These are phyloP conservation scores for Napeogenes sylphis DNA, from an alignment of 2,888 invertebrate species.

Conservation along the genomic window DNA sequence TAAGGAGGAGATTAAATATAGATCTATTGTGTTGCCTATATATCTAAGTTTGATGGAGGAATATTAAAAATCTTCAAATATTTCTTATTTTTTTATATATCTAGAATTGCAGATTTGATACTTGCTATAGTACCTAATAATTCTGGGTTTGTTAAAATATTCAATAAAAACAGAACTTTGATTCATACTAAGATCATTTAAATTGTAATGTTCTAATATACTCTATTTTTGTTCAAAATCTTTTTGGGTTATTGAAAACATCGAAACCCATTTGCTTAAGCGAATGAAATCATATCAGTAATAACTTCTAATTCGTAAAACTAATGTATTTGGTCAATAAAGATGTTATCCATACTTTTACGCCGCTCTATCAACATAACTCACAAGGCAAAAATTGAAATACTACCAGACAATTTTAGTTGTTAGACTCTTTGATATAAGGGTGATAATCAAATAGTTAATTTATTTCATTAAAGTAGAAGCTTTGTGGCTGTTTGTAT, in stretches of 20 bases:
- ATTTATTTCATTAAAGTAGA: constrained; percentile 22
- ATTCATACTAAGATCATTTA: too few relatives aligned
- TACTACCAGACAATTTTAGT: constrained; percentile 11
- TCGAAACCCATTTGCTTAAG: constrained; percentile 3
- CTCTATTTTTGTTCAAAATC: too few relatives aligned
- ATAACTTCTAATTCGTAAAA: constrained; percentile 17
- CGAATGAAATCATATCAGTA: background rate
- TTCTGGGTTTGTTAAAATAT: too few relatives aligned
- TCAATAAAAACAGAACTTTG: too few relatives aligned
- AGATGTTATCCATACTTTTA: constrained; percentile 29
- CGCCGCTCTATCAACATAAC: constrained; percentile 19
- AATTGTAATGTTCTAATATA: too few relatives aligned
- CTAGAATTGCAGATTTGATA: too few relatives aligned
- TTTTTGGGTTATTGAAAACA: constrained; percentile 1
- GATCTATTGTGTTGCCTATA: too few relatives aligned
- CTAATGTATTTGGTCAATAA: constrained; percentile 27
- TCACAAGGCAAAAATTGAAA: constrained; percentile 5
- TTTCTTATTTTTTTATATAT: too few relatives aligned
- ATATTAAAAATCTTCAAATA: too few relatives aligned
- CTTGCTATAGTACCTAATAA: too few relatives aligned
- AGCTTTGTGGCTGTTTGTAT: constrained; percentile 18
- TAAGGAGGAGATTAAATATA: too few relatives aligned
- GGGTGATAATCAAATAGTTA: constrained; percentile 15
- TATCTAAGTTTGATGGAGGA: too few relatives aligned
- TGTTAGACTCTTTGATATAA: constrained; percentile 9